Percentiles rank a stretch among this genome's conserved stretches.
These are phyloP conservation scores for Osmoderma eremita DNA, from an alignment of 2,888 invertebrate species.

Conservation along the genomic window DNA sequence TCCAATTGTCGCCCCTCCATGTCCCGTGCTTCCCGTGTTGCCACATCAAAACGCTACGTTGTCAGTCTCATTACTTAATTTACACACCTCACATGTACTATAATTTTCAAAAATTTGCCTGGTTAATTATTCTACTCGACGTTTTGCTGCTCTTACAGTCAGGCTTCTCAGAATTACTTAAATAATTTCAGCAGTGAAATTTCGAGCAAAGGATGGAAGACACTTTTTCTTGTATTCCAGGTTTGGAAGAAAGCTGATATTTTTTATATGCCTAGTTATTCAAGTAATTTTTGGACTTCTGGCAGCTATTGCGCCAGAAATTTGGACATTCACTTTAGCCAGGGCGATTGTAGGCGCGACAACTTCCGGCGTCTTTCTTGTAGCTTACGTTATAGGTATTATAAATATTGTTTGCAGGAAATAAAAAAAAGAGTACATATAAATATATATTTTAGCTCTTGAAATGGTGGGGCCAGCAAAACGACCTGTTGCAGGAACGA, in stretches of 20 bases:
- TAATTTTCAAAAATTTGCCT: no score
- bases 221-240: conserved; percentile 55
- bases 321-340: conserved; percentile 73
- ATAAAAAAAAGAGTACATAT: not conserved
- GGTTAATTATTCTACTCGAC: no score
- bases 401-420: no score
- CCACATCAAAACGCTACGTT: no score
- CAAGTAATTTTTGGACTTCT: conserved; percentile 75
- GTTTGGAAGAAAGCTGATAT: conserved; percentile 76
- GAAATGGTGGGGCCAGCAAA: conserved; percentile 79
- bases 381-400: conserved; percentile 82
- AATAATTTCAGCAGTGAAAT: no score
- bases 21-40: no score
- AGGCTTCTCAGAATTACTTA: no score
- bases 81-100: no score
- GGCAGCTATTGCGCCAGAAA: conserved; percentile 75
- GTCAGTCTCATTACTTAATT: no score
- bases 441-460: conserved; percentile 62
- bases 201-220: no score
- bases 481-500: conserved; percentile 75
- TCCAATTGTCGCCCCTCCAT: no score
- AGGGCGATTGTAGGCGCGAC: conserved; percentile 77
- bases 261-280: conserved; percentile 76
- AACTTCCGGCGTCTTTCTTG: conserved; percentile 80
- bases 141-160: no score